phyloP scores from a whole-genome alignment of 2,113 vertebrate genomes.

The Amblyopsis rosae region DNA sequence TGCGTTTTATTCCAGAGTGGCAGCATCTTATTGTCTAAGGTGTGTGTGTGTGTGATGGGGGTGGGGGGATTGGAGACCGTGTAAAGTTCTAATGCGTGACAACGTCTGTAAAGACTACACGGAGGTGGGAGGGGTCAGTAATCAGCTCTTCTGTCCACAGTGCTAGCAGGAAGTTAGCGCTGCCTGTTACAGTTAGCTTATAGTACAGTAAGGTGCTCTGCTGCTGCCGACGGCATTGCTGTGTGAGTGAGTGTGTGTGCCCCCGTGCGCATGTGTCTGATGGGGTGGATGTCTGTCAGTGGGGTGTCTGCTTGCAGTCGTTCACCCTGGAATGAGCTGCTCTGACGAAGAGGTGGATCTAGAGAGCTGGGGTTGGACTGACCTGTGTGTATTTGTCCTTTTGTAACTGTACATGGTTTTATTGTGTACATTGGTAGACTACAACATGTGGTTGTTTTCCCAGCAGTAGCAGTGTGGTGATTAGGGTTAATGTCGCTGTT shows the following conservation, averaged over 20 bases:
- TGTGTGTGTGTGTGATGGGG: background rate
- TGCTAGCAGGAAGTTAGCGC: conserved; percentile 56
- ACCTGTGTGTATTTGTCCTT: conserved; percentile 67
- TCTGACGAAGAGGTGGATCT: conserved; percentile 59
- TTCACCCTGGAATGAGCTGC: conserved; percentile 47
- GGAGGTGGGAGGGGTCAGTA: conserved; percentile 8
- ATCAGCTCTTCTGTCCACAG: conserved; percentile 30
- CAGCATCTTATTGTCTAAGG: no score
- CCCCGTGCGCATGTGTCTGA: background rate
- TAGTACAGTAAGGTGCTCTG: conserved; percentile 25
- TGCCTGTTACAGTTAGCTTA: background rate
- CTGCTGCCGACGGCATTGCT: conserved; percentile 5
- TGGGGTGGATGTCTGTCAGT: background rate
- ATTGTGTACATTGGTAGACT: background rate
- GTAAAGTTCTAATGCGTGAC: background rate
- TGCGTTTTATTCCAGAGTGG: background rate
- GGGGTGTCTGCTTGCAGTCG: conserved; percentile 6
- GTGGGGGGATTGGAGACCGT: background rate
- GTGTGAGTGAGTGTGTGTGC: background rate
- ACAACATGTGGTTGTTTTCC: background rate
- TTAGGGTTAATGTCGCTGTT: background rate
- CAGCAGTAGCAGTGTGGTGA: background rate
- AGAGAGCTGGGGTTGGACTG: conserved; percentile 76
- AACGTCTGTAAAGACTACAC: no score
- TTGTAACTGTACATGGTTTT: background rate